Percentiles rank a stretch among this genome's conserved stretches.
phyloP scores from a whole-genome alignment of 2,888 invertebrate genomes.

The Synergus gifuensis region DNA sequence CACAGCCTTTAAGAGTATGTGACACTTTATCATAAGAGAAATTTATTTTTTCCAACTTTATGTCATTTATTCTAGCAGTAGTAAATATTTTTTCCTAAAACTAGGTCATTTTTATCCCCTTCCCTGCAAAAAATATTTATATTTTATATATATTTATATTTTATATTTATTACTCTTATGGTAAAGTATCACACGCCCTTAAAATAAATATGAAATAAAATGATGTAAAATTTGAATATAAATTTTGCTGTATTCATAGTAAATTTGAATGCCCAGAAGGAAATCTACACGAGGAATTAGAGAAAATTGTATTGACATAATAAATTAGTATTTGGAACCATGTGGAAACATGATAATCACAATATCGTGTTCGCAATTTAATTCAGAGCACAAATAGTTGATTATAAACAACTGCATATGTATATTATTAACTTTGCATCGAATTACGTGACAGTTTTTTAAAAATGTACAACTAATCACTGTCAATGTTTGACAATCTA shows the following conservation, averaged over 20 bases:
- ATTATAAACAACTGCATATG: neutral
- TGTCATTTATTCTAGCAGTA: too few species aligned
- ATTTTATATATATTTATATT: too few species aligned
- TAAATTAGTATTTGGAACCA: constrained; percentile 5
- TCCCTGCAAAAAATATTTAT: too few species aligned
- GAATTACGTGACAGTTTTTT: neutral
- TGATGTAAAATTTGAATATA: neutral
- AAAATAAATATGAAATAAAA: too few species aligned
- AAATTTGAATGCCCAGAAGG: constrained; percentile 12
- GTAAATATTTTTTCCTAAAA: too few species aligned
- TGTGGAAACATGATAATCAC: neutral
- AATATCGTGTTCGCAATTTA: neutral
- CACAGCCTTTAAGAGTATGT: too few species aligned
- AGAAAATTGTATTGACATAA: constrained; percentile 8
- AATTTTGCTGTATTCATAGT: neutral
- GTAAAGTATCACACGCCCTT: too few species aligned
- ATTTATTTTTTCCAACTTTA: too few species aligned
- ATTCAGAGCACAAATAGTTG: neutral
- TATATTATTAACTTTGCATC: neutral
- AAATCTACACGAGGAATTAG: neutral
- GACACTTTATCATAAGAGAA: too few species aligned
- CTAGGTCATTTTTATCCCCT: too few species aligned
- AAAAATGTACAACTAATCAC: neutral
- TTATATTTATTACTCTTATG: too few species aligned
- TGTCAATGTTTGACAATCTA: neutral